Base-by-base conservation (phyloP, 92 coral and sea anemone species). In the Heteractis magnifica region DNA sequence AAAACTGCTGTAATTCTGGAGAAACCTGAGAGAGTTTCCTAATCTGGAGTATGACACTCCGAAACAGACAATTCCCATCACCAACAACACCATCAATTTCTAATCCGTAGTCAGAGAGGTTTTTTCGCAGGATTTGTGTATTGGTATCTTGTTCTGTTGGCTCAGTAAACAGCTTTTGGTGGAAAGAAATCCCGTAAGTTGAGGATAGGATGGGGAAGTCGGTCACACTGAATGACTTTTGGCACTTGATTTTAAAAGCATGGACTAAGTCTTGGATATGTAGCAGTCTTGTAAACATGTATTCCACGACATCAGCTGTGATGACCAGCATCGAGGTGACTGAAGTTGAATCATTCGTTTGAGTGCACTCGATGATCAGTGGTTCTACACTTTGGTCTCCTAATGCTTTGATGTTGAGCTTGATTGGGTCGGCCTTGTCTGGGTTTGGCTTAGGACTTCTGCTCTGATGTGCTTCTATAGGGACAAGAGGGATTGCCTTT, bases 1-100 rank as follows among this genome's bases (percentile, higher is more conserved):
- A 71, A 41, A 56, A 56, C 49, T 51, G 15, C 18, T 52, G 8
- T 8, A 85, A 41, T 7, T 85, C 88, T 6, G 88, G 65, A 26
- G 44, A 77, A 18, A 76, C 52, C 62, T 78, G 78, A 0, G 83
- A n/a, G 6, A 78, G 78, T 52, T 78, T 85, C 41, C 53, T 51
- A 14, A 89, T 48, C 64, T 89, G 92, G 49, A 56, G 58, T 3
- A 89, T 71, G 34, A 86, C 75, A 59, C 92, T 89, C 15, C 77
- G 51, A 72, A 90, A 90, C 16, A 88, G 80, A 52, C 91, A 90
- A 34, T 90, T 90, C 0, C 91, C 94, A 85, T 90, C 91, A 14
- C 86, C 89, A 14, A 79, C 77, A 9, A 90, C 85, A 18, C 75
- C 73, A 56, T 86, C 86, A 60, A 79, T 79, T 70, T 90, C 83